Evolutionary conservation across 2,797 vertebrate species (phyloP).

Genomic region (Hydrocynus forskahlii): DNA sequence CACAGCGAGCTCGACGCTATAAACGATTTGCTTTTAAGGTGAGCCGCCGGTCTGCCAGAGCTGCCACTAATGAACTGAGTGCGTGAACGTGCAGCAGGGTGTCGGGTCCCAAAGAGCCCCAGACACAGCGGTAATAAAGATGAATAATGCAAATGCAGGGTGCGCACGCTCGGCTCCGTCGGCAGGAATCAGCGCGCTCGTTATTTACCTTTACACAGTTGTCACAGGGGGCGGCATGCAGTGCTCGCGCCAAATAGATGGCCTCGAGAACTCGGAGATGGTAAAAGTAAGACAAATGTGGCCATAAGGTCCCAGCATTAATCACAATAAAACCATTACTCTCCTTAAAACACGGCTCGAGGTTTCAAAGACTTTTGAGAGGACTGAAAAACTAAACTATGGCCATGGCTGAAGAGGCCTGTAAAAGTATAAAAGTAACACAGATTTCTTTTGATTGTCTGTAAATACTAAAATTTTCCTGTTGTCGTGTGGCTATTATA

Average conservation of each 20-base stretch:
- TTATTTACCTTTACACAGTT: constrained; percentile 71
- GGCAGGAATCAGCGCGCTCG: constrained; percentile 63
- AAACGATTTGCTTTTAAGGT: constrained; percentile 39
- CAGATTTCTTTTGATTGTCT: neutral
- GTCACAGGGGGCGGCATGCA: constrained; percentile 51
- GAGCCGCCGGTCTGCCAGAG: constrained; percentile 38
- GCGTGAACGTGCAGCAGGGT: constrained; percentile 54
- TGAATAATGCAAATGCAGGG: constrained; percentile 70
- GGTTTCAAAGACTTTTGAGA: constrained; percentile 9
- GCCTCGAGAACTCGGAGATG: constrained; percentile 32
- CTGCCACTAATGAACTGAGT: constrained; percentile 63
- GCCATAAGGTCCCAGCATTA: constrained; percentile 30
- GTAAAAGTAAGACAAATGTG: constrained; percentile 61
- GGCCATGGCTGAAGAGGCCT: neutral
- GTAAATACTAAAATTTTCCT: too few relatives aligned
- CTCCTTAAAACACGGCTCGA: constrained; percentile 28
- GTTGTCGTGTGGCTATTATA: too few relatives aligned
- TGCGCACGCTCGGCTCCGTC: constrained; percentile 59
- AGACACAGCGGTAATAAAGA: constrained; percentile 69
- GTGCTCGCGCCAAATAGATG: constrained; percentile 53
- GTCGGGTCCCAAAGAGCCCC: constrained; percentile 60
- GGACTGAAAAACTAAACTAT: neutral
- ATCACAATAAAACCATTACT: constrained; percentile 41
- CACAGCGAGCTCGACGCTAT: constrained; percentile 1
- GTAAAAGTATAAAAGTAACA: too few relatives aligned